These are phyloP conservation scores for Vireo griseus DNA, from an alignment of 2,797 vertebrate species.

Conservation along the genomic window DNA sequence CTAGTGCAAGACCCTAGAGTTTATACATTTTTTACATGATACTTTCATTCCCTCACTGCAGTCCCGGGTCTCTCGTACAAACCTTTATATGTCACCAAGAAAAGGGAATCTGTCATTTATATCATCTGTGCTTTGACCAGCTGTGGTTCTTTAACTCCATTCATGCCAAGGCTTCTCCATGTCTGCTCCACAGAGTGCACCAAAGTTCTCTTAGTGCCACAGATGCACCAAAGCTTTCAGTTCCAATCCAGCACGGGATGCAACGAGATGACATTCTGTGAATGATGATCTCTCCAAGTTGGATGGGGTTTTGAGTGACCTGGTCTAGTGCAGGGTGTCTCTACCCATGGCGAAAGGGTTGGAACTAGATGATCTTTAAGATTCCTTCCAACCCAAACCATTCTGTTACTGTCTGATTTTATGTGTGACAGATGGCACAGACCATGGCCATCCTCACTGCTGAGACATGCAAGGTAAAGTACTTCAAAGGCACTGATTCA, in stretches of 20 bases:
- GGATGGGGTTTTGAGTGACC: background rate
- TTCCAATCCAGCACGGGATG: background rate
- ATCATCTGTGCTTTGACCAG: background rate
- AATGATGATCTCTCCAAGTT: background rate
- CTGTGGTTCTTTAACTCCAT: background rate
- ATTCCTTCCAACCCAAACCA: background rate
- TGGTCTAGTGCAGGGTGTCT: background rate
- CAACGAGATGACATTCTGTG: background rate
- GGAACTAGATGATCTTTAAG: background rate
- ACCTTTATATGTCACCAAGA: background rate
- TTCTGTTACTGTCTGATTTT: background rate
- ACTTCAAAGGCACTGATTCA: background rate
- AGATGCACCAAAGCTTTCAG: background rate
- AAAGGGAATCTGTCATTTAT: background rate
- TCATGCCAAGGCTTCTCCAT: background rate
- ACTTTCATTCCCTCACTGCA: background rate
- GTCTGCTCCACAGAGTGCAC: background rate
- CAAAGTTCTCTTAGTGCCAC: background rate
- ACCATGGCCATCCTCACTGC: fast-evolving
- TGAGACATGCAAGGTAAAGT: background rate
- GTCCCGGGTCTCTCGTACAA: background rate
- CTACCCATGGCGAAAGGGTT: background rate
- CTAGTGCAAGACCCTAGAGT: conserved; percentile 33
- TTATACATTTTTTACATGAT: conserved; percentile 29
- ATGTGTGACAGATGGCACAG: background rate